Conservation (phyloP, 1,140 invertebrate genomes). For the Centruroides sculpturatus region DNA sequence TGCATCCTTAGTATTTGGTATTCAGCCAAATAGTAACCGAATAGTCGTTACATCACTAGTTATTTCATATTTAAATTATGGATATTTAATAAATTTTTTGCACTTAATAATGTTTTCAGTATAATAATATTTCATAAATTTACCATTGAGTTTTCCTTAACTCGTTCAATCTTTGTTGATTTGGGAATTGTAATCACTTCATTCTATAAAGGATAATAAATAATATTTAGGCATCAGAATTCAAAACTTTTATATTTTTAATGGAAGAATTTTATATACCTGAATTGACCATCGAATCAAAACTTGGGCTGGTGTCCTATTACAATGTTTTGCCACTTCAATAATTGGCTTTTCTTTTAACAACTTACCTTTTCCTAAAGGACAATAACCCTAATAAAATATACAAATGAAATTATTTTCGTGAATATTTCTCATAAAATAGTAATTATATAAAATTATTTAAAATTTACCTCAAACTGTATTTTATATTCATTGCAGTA, state of each 20-base stretch:
- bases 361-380: slow-evolving; percentile 28
- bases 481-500: slow-evolving; percentile 29
- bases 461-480: slow-evolving; percentile 24
- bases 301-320: slow-evolving; percentile 26
- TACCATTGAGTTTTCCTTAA: slow-evolving; percentile 26
- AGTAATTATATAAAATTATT: not conserved
- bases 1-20: too few species aligned
- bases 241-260: not conserved
- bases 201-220: slow-evolving; percentile 19
- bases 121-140: not conserved
- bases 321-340: slow-evolving; percentile 19
- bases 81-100: not conserved
- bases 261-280: slow-evolving; percentile 5
- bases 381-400: slow-evolving; percentile 31
- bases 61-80: too few species aligned
- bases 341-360: slow-evolving; percentile 21
- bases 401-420: not conserved
- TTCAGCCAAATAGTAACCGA: too few species aligned
- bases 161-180: slow-evolving; percentile 25
- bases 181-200: slow-evolving; percentile 29
- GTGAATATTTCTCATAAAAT: not conserved
- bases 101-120: too few species aligned
- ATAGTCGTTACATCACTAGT: too few species aligned
- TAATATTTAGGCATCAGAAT: not conserved
- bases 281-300: slow-evolving; percentile 28